Conservation (phyloP, 2,113 vertebrate genomes). For the Cinclus cinclus region DNA sequence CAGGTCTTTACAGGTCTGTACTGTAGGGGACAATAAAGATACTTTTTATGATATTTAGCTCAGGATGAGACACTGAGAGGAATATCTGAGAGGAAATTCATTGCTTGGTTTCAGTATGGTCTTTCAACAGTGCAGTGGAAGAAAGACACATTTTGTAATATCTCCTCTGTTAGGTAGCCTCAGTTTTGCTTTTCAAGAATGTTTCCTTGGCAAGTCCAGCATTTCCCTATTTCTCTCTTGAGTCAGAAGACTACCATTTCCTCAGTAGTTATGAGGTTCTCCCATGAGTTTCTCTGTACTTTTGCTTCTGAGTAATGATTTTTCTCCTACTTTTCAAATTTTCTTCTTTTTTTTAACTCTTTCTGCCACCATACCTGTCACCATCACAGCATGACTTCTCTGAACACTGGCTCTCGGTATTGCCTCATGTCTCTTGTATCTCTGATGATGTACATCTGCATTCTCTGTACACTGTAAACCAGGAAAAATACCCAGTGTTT, state of each 20-base stretch:
- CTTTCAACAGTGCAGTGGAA: not conserved
- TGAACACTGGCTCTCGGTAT: not conserved
- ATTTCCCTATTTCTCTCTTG: not conserved
- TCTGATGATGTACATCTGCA: not conserved
- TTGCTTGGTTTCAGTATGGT: not conserved
- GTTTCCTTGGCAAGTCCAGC: not conserved
- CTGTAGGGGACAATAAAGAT: not conserved
- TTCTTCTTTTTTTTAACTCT: not conserved
- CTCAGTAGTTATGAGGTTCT: not conserved
- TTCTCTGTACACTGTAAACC: not conserved
- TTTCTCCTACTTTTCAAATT: fast-evolving
- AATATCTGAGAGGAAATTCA: not conserved
- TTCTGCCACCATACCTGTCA: not conserved
- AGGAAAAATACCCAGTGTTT: not conserved
- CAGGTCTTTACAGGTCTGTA: not conserved
- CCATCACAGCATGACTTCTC: too few species aligned
- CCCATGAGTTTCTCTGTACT: not conserved
- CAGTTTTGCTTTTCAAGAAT: constrained; percentile 35
- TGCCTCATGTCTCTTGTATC: not conserved
- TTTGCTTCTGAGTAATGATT: not conserved
- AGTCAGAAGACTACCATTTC: not conserved
- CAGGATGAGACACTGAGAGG: not conserved
- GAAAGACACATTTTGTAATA: not conserved
- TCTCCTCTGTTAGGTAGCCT: not conserved
- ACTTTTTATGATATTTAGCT: not conserved